Conservation (phyloP, 2,113 vertebrate species). For the Labrus mixtus region DNA sequence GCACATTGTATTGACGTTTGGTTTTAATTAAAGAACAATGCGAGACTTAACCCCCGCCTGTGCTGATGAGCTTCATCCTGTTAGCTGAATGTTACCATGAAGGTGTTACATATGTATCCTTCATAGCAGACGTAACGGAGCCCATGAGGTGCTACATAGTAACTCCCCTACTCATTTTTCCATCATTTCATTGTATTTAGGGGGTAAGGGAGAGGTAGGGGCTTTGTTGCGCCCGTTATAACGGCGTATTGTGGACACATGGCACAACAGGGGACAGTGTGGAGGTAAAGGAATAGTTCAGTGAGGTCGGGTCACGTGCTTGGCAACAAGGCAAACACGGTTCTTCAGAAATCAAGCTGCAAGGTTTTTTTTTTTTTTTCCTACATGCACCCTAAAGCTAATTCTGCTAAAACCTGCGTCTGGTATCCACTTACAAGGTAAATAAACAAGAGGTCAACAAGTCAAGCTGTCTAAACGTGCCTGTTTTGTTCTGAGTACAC, state of each 20-base stretch:
- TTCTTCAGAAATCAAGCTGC: no score
- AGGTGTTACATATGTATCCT: not conserved
- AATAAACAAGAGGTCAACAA: no score
- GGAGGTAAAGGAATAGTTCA: not conserved
- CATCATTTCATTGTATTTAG: not conserved
- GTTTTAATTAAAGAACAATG: not conserved
- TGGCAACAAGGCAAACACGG: not conserved
- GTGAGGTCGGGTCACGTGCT: not conserved
- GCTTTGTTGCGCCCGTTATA: not conserved
- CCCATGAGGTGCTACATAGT: no score
- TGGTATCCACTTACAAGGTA: not conserved
- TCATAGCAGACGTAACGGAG: fast-evolving
- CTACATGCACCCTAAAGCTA: not conserved
- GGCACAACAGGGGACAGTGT: not conserved
- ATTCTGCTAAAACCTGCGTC: not conserved
- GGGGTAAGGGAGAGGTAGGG: no score
- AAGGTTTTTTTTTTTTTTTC: no score
- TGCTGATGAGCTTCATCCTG: not conserved
- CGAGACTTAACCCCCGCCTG: conserved; percentile 8
- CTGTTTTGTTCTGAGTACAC: not conserved
- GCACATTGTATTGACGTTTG: fast-evolving
- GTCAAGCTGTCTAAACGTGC: not conserved
- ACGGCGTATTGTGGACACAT: not conserved
- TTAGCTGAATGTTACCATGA: fast-evolving
- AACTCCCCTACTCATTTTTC: no score